Conservation (phyloP, 92 coral and sea anemone genomes). For the Bergia sp. region DNA sequence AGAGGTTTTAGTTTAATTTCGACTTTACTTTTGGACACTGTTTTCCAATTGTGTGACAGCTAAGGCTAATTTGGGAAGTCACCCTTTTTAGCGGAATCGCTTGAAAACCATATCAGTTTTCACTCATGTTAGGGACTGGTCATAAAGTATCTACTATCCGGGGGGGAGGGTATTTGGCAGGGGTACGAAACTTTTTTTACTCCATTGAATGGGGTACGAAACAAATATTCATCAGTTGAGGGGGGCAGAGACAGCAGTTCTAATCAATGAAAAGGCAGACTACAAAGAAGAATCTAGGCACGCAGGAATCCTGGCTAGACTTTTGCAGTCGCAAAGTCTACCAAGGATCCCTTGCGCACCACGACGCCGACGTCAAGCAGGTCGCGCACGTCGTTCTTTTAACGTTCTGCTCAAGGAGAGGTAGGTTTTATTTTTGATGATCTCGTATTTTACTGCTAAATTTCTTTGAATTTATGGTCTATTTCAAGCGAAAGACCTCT, state of each 20-base stretch:
- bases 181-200: no score
- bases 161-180: no score
- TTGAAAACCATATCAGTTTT: no score
- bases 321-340: conserved; percentile 5
- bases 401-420: not conserved
- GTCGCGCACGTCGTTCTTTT: not conserved
- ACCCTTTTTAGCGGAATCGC: no score
- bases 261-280: conserved; percentile 5
- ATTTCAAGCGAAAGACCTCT: conserved; percentile 5
- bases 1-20: no score
- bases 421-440: conserved; percentile 6
- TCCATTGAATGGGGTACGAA: no score
- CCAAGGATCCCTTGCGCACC: conserved; percentile 7
- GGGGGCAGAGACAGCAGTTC: not conserved
- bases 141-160: no score
- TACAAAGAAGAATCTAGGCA: conserved; percentile 6
- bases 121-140: no score
- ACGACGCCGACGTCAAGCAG: not conserved
- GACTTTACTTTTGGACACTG: no score
- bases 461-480: not conserved
- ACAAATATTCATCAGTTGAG: no score
- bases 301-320: conserved; percentile 9
- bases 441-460: not conserved
- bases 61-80: no score
- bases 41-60: no score